Evolutionary conservation across 2,797 vertebrate species (phyloP).

Genomic region (Dallia pectoralis): DNA sequence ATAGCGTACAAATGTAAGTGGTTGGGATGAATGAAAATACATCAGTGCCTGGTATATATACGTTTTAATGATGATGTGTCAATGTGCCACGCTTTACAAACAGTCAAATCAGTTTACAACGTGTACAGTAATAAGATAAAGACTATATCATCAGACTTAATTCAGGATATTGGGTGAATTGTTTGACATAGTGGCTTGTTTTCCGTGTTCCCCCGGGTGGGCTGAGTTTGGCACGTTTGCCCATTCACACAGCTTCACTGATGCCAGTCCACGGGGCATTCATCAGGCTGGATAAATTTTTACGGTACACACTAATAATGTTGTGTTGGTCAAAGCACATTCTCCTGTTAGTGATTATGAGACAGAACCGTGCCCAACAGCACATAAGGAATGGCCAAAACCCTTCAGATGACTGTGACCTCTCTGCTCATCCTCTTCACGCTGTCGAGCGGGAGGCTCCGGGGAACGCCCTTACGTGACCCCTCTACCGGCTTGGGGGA

Average conservation of each 20-base stretch:
- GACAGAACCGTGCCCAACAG: background rate
- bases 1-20: too few species aligned
- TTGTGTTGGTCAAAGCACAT: background rate
- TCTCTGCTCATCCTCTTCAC: constrained; percentile 83
- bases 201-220: background rate
- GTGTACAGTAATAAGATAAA: background rate
- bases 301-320: too few species aligned
- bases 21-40: background rate
- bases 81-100: background rate
- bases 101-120: background rate
- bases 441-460: constrained; percentile 76
- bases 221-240: too few species aligned
- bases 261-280: background rate
- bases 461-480: constrained; percentile 64
- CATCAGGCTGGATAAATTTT: background rate
- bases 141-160: background rate
- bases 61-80: background rate
- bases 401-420: constrained; percentile 75
- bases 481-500: constrained; percentile 65
- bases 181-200: background rate
- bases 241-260: background rate
- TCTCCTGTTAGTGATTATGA: background rate
- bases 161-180: background rate
- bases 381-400: background rate
- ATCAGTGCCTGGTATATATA: background rate